Conservation (phyloP, 2,888 invertebrate species). For the Synanthedon myopaeformis region DNA sequence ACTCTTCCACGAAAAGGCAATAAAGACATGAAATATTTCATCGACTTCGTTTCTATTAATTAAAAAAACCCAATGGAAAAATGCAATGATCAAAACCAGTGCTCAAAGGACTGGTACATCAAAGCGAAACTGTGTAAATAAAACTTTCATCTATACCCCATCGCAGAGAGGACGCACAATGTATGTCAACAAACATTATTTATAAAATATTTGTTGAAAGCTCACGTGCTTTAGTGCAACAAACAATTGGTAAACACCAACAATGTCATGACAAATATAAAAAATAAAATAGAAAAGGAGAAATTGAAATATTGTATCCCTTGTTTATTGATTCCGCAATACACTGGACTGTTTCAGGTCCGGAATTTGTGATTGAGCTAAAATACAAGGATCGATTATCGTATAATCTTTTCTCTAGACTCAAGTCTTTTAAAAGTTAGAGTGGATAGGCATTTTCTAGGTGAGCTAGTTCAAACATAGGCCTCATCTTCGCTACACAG, state of each 20-base stretch:
- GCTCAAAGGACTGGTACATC: not conserved
- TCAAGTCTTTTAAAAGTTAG: too few relatives aligned
- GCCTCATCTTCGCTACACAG: too few relatives aligned
- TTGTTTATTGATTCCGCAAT: too few relatives aligned
- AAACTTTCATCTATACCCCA: slow-evolving; percentile 2
- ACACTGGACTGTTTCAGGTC: too few relatives aligned
- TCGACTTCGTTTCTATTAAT: not conserved
- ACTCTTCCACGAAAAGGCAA: not conserved
- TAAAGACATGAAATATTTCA: not conserved
- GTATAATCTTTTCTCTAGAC: too few relatives aligned
- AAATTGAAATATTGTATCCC: slow-evolving; percentile 8
- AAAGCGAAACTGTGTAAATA: slow-evolving; percentile 3
- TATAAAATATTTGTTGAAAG: not conserved
- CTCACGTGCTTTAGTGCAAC: not conserved
- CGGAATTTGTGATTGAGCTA: too few relatives aligned
- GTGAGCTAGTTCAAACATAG: too few relatives aligned
- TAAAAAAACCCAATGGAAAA: not conserved
- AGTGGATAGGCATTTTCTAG: too few relatives aligned
- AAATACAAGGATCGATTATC: too few relatives aligned
- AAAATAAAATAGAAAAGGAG: slow-evolving; percentile 4
- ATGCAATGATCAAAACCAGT: not conserved
- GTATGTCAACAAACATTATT: not conserved
- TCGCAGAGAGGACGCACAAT: too few relatives aligned
- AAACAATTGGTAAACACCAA: not conserved
- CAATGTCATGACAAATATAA: not conserved